A percentile compares a stretch with the other conserved stretches of the same genome.
These are phyloP conservation scores for Channa maculata DNA, from an alignment of 2,113 vertebrate genomes.

Conservation along the genomic window DNA sequence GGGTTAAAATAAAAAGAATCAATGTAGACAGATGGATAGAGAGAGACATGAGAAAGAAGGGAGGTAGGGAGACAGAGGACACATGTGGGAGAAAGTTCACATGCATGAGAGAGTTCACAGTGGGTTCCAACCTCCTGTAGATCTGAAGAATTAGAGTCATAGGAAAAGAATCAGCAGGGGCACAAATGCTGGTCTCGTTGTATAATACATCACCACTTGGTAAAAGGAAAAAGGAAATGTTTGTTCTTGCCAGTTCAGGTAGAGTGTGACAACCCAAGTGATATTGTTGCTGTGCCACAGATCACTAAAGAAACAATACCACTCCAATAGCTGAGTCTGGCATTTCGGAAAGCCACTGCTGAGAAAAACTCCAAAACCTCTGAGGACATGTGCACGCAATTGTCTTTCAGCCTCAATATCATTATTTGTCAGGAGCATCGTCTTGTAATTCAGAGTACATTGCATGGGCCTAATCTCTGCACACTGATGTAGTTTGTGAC, in stretches of 20 bases:
- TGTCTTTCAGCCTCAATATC: slow-evolving; percentile 20
- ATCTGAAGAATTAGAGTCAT: slow-evolving; percentile 70
- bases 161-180: slow-evolving; percentile 54
- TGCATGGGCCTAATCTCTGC: slow-evolving; percentile 32
- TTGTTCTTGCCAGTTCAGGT: slow-evolving; percentile 45
- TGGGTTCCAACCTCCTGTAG: slow-evolving; percentile 68
- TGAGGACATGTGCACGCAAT: not conserved
- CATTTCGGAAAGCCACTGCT: slow-evolving; percentile 7
- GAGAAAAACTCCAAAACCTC: slow-evolving; percentile 7
- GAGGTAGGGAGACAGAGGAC: slow-evolving; percentile 20
- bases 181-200: slow-evolving; percentile 36
- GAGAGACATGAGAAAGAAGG: slow-evolving; percentile 7
- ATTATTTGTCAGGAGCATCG: slow-evolving; percentile 21
- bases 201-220: slow-evolving; percentile 46
- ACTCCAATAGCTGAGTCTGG: not conserved
- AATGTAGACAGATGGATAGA: slow-evolving; percentile 24
- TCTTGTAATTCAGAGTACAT: slow-evolving; percentile 32
- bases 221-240: slow-evolving; percentile 12
- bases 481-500: slow-evolving; percentile 31
- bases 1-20: slow-evolving; percentile 32
- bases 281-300: slow-evolving; percentile 2
- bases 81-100: slow-evolving; percentile 52
- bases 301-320: slow-evolving; percentile 10
- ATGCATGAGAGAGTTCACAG: slow-evolving; percentile 67
- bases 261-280: slow-evolving; percentile 32